phyloP scores from a whole-genome alignment of 2,888 invertebrate genomes.

The Scaptomyza caliginosa region DNA sequence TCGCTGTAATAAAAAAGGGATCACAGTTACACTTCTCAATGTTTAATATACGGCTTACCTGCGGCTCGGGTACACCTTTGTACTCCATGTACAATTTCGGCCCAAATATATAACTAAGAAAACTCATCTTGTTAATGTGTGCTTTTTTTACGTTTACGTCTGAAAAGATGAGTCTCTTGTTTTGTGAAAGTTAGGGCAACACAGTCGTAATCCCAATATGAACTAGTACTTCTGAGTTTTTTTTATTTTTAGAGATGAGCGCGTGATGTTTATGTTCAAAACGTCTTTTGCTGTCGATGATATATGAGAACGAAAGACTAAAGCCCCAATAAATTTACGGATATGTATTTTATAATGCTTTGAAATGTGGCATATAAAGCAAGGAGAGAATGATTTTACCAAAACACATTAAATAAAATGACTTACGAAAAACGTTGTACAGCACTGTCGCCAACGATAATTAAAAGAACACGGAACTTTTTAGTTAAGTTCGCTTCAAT shows the following conservation, averaged over 20 bases:
- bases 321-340: neutral
- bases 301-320: neutral
- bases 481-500: neutral
- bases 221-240: constrained; percentile 25
- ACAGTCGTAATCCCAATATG: constrained; percentile 15
- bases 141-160: constrained; percentile 28
- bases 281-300: neutral
- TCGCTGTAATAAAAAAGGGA: constrained; percentile 82
- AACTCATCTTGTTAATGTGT: constrained; percentile 75
- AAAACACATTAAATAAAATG: neutral
- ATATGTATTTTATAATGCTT: neutral
- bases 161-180: constrained; percentile 33
- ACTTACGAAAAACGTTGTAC: neutral
- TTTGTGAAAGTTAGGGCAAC: constrained; percentile 54
- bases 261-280: neutral
- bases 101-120: constrained; percentile 87
- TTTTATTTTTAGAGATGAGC: constrained; percentile 11
- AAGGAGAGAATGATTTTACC: neutral
- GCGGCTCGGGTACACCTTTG: constrained; percentile 85
- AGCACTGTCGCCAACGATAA: neutral
- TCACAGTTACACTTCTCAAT: neutral
- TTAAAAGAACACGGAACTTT: neutral
- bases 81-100: constrained; percentile 90
- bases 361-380: neutral
- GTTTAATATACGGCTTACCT: constrained; percentile 81